Percentiles rank a stretch among this genome's conserved stretches.
phyloP scores from a whole-genome alignment of 2,797 vertebrate species.

The Hemibagrus guttatus region DNA sequence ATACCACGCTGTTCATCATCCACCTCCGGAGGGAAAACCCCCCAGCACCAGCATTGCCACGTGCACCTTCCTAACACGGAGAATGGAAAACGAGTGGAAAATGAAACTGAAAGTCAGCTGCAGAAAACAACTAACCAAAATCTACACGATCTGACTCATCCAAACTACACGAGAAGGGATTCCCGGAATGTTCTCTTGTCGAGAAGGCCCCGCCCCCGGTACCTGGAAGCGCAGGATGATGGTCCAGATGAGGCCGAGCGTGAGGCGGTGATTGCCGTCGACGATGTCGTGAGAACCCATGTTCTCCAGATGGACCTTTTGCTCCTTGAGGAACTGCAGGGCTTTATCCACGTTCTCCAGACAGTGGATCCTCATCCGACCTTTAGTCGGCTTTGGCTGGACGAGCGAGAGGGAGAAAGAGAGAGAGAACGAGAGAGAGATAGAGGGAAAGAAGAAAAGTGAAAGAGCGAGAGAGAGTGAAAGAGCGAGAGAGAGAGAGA shows the following conservation, averaged over 20 bases:
- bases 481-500: too few relatives aligned
- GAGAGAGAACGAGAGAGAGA: background rate
- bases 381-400: constrained; percentile 91
- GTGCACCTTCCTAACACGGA: background rate
- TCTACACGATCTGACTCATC: too few relatives aligned
- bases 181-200: background rate
- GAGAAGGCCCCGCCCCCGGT: background rate
- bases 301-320: constrained; percentile 92
- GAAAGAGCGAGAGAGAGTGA: too few relatives aligned
- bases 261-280: constrained; percentile 92
- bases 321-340: constrained; percentile 92
- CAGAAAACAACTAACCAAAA: background rate
- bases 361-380: constrained; percentile 94
- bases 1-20: background rate
- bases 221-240: constrained; percentile 96
- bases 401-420: background rate
- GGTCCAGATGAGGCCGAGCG: constrained; percentile 93
- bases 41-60: background rate
- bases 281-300: constrained; percentile 96
- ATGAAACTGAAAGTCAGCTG: background rate
- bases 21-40: background rate
- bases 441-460: too few relatives aligned
- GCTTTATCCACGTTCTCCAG: constrained; percentile 95
- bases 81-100: background rate
- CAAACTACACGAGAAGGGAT: background rate